Base-by-base conservation (phyloP, 2,888 invertebrate species). In the Marronus borbonicus region DNA sequence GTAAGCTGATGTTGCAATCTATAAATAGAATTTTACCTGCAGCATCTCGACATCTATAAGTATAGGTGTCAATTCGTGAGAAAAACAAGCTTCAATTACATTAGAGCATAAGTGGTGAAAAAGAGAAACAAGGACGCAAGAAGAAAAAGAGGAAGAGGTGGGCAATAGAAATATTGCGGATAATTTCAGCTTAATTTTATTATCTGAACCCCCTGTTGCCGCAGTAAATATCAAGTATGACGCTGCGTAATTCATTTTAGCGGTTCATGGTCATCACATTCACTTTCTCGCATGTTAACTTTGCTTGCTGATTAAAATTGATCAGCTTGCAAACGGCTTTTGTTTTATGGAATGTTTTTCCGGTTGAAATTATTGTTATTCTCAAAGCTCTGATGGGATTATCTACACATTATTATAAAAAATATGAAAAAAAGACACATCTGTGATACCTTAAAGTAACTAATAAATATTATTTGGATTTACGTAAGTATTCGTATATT, bases 1-100 rank as follows among this genome's bases (percentile, higher is more conserved):
- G 69, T 52, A 31, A 28, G 36, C 52, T 70, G 52, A 70, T 28
- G 69, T 31, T 52, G 7, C 52, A 4, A 5, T 70, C 36, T 70
- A 70, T 70, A 55, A 70, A 70, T 70, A 70, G 69, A 70, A 70
- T 31, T 70, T 70, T 70, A 70, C 69, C 69, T 70, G 69, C 69
- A 52, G 52, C 69, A 70, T 20, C 31, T 36, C 69, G 5, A 52
- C 31, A 28, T 70, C 69, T 70, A 70, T 70, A 70, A 70, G 55
- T 70, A 70, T 70, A 55, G 69, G 69, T 70, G 69, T 70, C 69
- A 70, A 70, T 70, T 70, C 36, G 31, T 17, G 69, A 55, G 52
- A 52, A 70, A 70, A 70, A 70, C 69, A 70, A 70, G 69, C 52
- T 70, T 70, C 55, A 70, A 70, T 70, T 70, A 52, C 69, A 55